phyloP scores from a whole-genome alignment of 2,888 invertebrate species.

The Deroplatys truncata region DNA sequence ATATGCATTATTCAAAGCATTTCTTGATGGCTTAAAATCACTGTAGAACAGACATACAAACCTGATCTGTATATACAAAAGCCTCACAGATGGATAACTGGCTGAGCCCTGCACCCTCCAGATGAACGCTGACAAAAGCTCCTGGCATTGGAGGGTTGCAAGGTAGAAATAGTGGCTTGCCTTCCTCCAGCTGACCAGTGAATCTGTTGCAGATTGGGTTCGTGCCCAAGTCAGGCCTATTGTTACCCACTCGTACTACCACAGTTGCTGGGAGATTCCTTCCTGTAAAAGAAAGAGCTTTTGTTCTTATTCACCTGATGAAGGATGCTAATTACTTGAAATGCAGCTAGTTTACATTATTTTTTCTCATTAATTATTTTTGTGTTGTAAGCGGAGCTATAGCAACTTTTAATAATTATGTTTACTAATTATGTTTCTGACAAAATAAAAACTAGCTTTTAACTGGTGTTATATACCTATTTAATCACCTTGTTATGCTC shows the following conservation, averaged over 20 bases:
- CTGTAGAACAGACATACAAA: slow-evolving; percentile 30
- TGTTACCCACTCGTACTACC: slow-evolving; percentile 87
- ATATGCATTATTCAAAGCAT: no score
- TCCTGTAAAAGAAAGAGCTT: slow-evolving; percentile 49
- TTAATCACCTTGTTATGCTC: no score
- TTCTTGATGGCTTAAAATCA: no score
- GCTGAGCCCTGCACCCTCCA: slow-evolving; percentile 66
- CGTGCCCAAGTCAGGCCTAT: slow-evolving; percentile 83
- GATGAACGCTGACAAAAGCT: slow-evolving; percentile 87
- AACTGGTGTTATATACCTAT: no score
- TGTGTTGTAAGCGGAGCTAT: background rate
- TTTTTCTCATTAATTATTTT: background rate
- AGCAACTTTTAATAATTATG: background rate
- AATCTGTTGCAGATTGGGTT: slow-evolving; percentile 91
- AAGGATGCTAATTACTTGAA: background rate
- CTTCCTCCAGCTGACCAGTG: slow-evolving; percentile 80
- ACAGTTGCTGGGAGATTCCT: slow-evolving; percentile 76
- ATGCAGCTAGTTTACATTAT: background rate
- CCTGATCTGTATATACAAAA: slow-evolving; percentile 88
- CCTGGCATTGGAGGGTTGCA: slow-evolving; percentile 95
- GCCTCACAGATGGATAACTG: slow-evolving; percentile 89
- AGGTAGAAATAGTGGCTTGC: slow-evolving; percentile 84
- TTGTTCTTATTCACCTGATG: background rate
- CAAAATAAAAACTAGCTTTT: no score
- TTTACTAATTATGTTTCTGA: no score